Conservation (phyloP, 2,888 invertebrate genomes). For the Xylocampa areola region DNA sequence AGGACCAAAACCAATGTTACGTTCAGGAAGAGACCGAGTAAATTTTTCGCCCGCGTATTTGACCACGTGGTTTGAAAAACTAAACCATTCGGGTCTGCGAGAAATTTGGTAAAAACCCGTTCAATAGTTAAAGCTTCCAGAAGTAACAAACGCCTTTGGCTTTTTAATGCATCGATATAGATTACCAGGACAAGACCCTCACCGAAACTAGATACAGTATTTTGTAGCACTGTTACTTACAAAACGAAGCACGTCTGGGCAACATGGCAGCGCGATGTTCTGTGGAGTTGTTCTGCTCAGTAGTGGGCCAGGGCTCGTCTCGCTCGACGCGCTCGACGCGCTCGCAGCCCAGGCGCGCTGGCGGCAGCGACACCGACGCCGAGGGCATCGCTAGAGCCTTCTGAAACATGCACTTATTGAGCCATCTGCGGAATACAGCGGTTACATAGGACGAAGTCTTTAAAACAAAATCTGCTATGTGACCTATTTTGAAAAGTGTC, state of each 20-base stretch:
- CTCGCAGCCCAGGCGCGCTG: slow-evolving; percentile 28
- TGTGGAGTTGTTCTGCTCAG: slow-evolving; percentile 33
- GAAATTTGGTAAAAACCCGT: too few relatives aligned
- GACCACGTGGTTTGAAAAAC: too few relatives aligned
- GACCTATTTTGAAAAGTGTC: too few relatives aligned
- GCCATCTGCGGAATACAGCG: slow-evolving; percentile 7
- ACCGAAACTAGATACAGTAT: background rate
- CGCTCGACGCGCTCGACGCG: slow-evolving; percentile 26
- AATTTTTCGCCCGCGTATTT: too few relatives aligned
- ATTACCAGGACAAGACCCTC: background rate
- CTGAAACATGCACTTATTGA: slow-evolving; percentile 69
- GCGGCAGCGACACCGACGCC: slow-evolving; percentile 42
- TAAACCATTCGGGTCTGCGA: too few relatives aligned
- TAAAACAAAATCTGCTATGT: too few relatives aligned
- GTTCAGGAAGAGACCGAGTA: too few relatives aligned
- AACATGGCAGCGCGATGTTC: slow-evolving; percentile 60
- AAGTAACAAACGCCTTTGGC: too few relatives aligned
- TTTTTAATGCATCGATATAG: too few relatives aligned
- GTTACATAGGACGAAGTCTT: too few relatives aligned
- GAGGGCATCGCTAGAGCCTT: slow-evolving; percentile 77
- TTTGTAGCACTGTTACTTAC: slow-evolving; percentile 60
- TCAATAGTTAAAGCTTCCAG: too few relatives aligned
- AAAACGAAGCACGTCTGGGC: slow-evolving; percentile 73
- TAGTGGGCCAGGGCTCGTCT: slow-evolving; percentile 57
- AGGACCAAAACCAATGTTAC: too few relatives aligned